Conservation (phyloP, 2,113 vertebrate species). For the Coracopsis vasa region DNA sequence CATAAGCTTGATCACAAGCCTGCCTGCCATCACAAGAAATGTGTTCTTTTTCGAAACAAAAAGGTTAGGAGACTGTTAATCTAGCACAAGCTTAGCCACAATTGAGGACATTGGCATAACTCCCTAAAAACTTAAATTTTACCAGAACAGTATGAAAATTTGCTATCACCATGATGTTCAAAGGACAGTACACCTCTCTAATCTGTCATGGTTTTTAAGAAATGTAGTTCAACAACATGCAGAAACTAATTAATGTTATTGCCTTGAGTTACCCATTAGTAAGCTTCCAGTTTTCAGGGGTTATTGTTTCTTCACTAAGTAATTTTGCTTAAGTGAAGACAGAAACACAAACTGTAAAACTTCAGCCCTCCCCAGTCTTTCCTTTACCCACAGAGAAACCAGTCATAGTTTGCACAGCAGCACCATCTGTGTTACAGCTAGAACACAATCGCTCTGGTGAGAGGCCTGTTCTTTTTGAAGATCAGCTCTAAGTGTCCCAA, state of each 20-base stretch:
- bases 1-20: neutral
- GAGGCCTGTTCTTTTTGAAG: neutral
- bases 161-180: neutral
- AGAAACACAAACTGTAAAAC: neutral
- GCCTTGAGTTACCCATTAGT: neutral
- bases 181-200: neutral
- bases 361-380: neutral
- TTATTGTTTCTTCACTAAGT: neutral
- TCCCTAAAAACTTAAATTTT: neutral
- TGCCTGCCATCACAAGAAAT: neutral
- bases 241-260: neutral
- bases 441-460: neutral
- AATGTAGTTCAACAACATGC: neutral
- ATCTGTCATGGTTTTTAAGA: neutral
- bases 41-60: neutral
- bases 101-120: neutral
- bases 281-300: neutral
- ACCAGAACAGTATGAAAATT: neutral
- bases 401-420: neutral
- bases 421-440: neutral
- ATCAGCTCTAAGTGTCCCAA: neutral
- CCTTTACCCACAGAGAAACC: neutral
- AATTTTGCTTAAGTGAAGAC: neutral
- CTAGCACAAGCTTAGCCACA: neutral
- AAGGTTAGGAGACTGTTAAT: neutral